Evolutionary conservation across 1,140 invertebrate species (phyloP).

Genomic region (Chlorops oryzae): DNA sequence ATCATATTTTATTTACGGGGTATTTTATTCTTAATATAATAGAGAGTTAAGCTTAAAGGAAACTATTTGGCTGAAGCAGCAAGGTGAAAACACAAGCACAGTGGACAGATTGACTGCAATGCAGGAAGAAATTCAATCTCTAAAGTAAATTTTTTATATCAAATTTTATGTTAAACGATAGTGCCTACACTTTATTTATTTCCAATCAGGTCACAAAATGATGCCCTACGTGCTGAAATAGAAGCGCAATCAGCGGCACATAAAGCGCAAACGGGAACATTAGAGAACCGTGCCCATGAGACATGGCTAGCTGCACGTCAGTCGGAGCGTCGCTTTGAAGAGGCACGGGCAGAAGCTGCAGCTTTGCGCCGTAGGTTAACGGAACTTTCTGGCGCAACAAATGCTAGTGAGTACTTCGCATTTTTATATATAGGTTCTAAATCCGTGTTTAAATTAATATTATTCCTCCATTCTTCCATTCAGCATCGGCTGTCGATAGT

Average conservation of each 20-base stretch:
- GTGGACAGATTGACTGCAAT: slow-evolving; percentile 68
- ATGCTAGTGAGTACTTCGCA: no score
- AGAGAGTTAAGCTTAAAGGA: slow-evolving; percentile 76
- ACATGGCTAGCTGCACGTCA: slow-evolving; percentile 71
- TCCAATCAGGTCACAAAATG: slow-evolving; percentile 57
- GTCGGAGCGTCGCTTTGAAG: slow-evolving; percentile 68
- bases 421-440: slow-evolving; percentile 16
- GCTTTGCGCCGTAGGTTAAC: slow-evolving; percentile 67
- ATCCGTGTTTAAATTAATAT: no score
- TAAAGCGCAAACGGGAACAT: slow-evolving; percentile 64
- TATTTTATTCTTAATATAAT: neutral
- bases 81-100: slow-evolving; percentile 72
- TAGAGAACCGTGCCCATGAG: slow-evolving; percentile 71
- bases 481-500: slow-evolving; percentile 5
- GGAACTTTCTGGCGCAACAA: slow-evolving; percentile 31
- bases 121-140: slow-evolving; percentile 73
- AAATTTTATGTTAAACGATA: slow-evolving; percentile 4
- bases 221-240: slow-evolving; percentile 69
- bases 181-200: slow-evolving; percentile 2
- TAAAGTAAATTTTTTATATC: slow-evolving; percentile 56
- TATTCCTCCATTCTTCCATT: neutral
- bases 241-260: slow-evolving; percentile 71
- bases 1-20: neutral
- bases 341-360: slow-evolving; percentile 66
- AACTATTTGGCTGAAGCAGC: slow-evolving; percentile 72